Evolutionary conservation across 2,888 invertebrate species (phyloP).

Genomic region (Drosophila mayaguana): DNA sequence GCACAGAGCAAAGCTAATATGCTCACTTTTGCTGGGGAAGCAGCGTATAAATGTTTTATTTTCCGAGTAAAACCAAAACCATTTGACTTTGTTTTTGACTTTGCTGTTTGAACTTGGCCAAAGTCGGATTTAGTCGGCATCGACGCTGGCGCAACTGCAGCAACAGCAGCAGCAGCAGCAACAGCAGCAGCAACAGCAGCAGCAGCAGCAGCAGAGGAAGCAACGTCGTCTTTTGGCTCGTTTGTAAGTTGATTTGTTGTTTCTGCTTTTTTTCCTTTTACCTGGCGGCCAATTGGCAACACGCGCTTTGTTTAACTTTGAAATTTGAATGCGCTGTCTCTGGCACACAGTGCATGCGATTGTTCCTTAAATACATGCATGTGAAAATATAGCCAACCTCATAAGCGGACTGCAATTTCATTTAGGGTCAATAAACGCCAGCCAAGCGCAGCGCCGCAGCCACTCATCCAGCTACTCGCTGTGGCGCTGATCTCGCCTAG

Average conservation of each 20-base stretch:
- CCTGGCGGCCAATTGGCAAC: slow-evolving; percentile 32
- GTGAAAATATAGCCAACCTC: slow-evolving; percentile 24
- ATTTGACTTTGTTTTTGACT: slow-evolving; percentile 46
- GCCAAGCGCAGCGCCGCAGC: slow-evolving; percentile 44
- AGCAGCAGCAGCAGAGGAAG: slow-evolving; percentile 10
- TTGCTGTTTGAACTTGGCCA: slow-evolving; percentile 72
- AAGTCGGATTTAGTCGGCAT: slow-evolving; percentile 33
- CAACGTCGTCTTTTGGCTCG: slow-evolving; percentile 18
- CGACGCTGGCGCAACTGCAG: slow-evolving; percentile 16
- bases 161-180: slow-evolving; percentile 25
- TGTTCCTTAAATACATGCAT: slow-evolving; percentile 54
- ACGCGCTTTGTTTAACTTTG: slow-evolving; percentile 60
- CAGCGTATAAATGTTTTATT: slow-evolving; percentile 1
- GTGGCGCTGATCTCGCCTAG: slow-evolving; percentile 40
- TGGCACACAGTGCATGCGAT: slow-evolving; percentile 48
- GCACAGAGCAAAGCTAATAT: not conserved
- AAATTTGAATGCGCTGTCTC: slow-evolving; percentile 61
- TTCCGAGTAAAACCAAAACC: slow-evolving; percentile 31
- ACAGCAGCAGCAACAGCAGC: slow-evolving; percentile 25
- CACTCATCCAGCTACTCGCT: slow-evolving; percentile 50
- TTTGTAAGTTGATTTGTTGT: slow-evolving; percentile 54
- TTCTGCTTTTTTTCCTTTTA: not conserved
- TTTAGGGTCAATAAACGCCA: slow-evolving; percentile 81
- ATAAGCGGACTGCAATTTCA: slow-evolving; percentile 56
- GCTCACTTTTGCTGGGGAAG: not conserved